These are phyloP conservation scores for Pholis gunnellus DNA, from an alignment of 2,113 vertebrate species.

Conservation along the genomic window DNA sequence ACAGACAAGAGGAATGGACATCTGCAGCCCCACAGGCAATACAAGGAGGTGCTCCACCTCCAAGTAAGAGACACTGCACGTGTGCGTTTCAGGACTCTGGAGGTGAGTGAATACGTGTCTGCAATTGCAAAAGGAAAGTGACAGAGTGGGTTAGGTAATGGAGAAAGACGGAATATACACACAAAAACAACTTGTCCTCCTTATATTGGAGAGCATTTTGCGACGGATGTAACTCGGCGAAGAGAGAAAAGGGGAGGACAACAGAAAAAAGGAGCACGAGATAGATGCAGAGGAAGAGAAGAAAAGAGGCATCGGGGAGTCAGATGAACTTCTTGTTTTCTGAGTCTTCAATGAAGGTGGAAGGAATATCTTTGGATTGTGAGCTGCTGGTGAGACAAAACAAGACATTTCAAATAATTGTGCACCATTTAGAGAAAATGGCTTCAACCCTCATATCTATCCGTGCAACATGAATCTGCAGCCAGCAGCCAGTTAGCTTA, in stretches of 20 bases:
- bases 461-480: background rate
- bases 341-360: background rate
- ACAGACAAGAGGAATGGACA: conserved; percentile 65
- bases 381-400: background rate
- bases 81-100: conserved; percentile 27
- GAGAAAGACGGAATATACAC: conserved; percentile 21
- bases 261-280: background rate
- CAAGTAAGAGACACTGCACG: conserved; percentile 25
- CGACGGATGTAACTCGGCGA: conserved; percentile 10
- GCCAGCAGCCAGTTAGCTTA: background rate
- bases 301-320: background rate
- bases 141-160: conserved; percentile 31
- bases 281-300: background rate
- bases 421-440: background rate
- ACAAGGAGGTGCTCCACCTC: conserved; percentile 55
- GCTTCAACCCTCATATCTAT: background rate
- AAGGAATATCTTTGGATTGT: background rate
- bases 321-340: background rate
- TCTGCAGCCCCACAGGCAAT: conserved; percentile 65
- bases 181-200: conserved; percentile 30
- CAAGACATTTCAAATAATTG: background rate
- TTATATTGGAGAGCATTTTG: conserved; percentile 24
- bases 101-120: conserved; percentile 63
- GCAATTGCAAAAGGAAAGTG: conserved; percentile 58
- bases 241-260: conserved; percentile 1